Percentiles rank a stretch among this genome's conserved stretches.
Conservation (phyloP, 1,140 invertebrate genomes). For the Danaus melanippus region DNA sequence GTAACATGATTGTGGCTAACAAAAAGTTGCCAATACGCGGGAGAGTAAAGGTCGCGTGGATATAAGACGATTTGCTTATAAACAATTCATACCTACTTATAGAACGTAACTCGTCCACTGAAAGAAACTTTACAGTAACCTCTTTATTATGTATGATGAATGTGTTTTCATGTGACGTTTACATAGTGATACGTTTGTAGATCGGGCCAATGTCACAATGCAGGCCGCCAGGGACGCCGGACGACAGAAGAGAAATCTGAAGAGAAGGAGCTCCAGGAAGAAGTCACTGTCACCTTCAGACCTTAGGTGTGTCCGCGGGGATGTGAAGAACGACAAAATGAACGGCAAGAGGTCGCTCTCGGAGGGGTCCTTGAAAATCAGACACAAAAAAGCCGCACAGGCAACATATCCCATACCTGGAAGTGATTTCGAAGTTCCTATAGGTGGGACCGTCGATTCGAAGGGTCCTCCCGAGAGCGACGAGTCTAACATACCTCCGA, state of each 20-base stretch:
- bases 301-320: slow-evolving; percentile 53
- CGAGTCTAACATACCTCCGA: slow-evolving; percentile 59
- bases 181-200: slow-evolving; percentile 18
- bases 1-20: too few relatives aligned
- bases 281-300: slow-evolving; percentile 71
- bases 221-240: slow-evolving; percentile 57
- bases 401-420: slow-evolving; percentile 64
- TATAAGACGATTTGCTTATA: too few relatives aligned
- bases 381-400: slow-evolving; percentile 63
- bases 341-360: slow-evolving; percentile 61
- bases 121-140: too few relatives aligned
- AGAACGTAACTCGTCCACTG: too few relatives aligned
- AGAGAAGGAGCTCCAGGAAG: slow-evolving; percentile 67
- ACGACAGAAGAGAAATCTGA: slow-evolving; percentile 61
- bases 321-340: slow-evolving; percentile 47
- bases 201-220: slow-evolving; percentile 57
- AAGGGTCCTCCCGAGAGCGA: slow-evolving; percentile 59
- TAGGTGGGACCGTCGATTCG: slow-evolving; percentile 45
- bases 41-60: too few relatives aligned
- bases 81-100: too few relatives aligned
- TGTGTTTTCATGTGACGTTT: too few relatives aligned
- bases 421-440: slow-evolving; percentile 44
- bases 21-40: too few relatives aligned
- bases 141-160: too few relatives aligned
- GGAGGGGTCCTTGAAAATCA: slow-evolving; percentile 66